These are phyloP conservation scores for Dinothrombium tinctorium DNA, from an alignment of 1,140 invertebrate species.

Conservation along the genomic window DNA sequence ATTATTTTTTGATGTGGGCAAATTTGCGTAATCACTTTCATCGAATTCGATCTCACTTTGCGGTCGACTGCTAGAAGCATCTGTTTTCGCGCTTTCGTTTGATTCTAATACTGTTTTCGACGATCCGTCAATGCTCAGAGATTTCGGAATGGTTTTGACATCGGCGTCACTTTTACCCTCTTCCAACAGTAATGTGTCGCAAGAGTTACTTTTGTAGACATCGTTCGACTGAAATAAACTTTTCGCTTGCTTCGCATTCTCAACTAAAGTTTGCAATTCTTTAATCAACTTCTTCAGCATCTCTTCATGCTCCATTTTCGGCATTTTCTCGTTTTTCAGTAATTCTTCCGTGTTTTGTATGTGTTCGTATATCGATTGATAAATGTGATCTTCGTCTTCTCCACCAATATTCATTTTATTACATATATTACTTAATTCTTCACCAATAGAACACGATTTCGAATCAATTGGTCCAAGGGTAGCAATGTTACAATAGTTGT, in stretches of 20 bases:
- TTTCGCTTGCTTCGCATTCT: not conserved
- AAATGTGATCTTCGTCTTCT: not conserved
- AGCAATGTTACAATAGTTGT: not conserved
- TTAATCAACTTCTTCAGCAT: not conserved
- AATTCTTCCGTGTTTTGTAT: not conserved
- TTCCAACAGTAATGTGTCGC: not conserved
- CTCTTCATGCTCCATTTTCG: not conserved
- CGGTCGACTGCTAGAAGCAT: too few species aligned
- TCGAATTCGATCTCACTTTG: too few species aligned
- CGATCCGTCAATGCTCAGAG: not conserved
- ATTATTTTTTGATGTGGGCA: too few species aligned
- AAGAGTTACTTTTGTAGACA: not conserved
- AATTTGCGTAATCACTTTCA: too few species aligned
- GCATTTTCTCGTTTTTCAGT: too few species aligned
- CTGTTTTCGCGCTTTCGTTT: not conserved
- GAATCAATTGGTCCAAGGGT: not conserved
- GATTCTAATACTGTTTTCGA: not conserved
- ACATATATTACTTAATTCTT: not conserved
- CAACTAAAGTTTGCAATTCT: not conserved
- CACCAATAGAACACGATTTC: not conserved
- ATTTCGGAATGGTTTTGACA: not conserved
- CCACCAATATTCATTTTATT: not conserved
- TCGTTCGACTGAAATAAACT: not conserved
- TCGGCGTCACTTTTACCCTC: not conserved
- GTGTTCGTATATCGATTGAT: not conserved